phyloP scores from a whole-genome alignment of 2,113 vertebrate genomes.

The Tor tambroides region DNA sequence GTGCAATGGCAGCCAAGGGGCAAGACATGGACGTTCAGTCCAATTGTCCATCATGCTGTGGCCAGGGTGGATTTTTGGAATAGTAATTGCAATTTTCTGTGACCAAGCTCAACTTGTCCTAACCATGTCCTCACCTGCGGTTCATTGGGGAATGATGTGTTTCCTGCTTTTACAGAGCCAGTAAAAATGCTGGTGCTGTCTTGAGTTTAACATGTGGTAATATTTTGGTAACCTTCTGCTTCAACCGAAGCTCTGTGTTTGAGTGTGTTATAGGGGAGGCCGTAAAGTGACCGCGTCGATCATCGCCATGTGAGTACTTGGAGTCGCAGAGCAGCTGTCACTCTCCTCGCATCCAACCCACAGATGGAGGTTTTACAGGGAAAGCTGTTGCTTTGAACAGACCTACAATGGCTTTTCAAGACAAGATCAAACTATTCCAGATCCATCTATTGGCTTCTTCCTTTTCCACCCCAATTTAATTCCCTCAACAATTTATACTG shows the following conservation, averaged over 20 bases:
- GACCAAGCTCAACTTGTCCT: slow-evolving; percentile 4
- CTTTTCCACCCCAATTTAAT: slow-evolving; percentile 27
- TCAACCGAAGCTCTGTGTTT: not conserved
- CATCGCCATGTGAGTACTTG: slow-evolving; percentile 20
- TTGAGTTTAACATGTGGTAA: slow-evolving; percentile 40
- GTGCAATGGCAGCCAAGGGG: not conserved
- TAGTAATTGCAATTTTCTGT: slow-evolving; percentile 28
- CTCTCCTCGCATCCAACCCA: slow-evolving; percentile 30
- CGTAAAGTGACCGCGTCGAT: slow-evolving; percentile 33
- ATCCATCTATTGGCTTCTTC: slow-evolving; percentile 22
- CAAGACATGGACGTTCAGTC: not conserved
- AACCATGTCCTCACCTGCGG: slow-evolving; percentile 30
- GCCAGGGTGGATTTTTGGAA: slow-evolving; percentile 17
- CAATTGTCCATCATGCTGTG: slow-evolving; percentile 8
- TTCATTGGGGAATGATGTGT: slow-evolving; percentile 19
- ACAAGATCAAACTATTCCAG: slow-evolving; percentile 39
- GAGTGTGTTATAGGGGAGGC: slow-evolving; percentile 6
- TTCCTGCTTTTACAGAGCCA: slow-evolving; percentile 17
- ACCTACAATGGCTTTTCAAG: slow-evolving; percentile 50
- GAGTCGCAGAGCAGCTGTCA: slow-evolving; percentile 49
- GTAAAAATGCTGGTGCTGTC: slow-evolving; percentile 23
- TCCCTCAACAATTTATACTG: slow-evolving; percentile 1
- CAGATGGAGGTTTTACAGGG: slow-evolving; percentile 52
- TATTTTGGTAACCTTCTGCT: slow-evolving; percentile 27
- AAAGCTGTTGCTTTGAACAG: slow-evolving; percentile 39